Evolutionary conservation across 2,888 invertebrate genomes (phyloP), one percentile per base, ranked within the genome.

Genomic region (Isoperla grammatica): DNA sequence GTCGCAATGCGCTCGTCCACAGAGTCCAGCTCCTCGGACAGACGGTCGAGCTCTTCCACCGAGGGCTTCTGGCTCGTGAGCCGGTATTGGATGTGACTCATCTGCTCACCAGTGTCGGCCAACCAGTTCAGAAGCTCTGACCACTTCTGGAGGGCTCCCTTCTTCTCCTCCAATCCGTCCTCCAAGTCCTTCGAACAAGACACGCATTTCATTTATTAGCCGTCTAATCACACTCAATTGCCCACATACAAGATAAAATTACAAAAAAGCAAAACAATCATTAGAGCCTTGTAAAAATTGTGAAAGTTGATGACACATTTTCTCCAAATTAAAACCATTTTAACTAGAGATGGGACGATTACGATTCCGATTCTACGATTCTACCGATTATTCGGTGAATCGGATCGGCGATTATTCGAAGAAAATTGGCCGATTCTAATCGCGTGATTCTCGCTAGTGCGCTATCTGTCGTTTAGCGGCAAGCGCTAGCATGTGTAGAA

Each of bases 111-210:
- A 1, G 87, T 84, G 65, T 91, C 90, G 56, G 86, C 84, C 66
- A 88, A 85, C 88, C 90, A 91, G 67, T 85, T 87, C 8, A 90
- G 74, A 22, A 94, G 79, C 68, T 91, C 90, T 0, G 84, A 83
- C 91, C 94, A 92, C 69, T 88, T 88, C 70, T 90, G 87, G 22
- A 93, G 72, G 2, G 85, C 80, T 0, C 78, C 78, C 71, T 88
- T 89, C 73, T 89, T 90, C 67, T 85, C 82, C 67, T 84, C 81
- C 65, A 93, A 79, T 66, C 85, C 84, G 40, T 82, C 83, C 69
- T 89, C 88, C 39, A 92, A 78, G 9, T 83, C 80, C 74, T 69
- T 56, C 2, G 61, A 63, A 62, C 45, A 35, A 9, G 23, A 22
- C 9, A 13, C 20, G 17, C 13, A 13, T n/a, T n/a, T n/a, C n/a